Percentiles rank a stretch among this genome's conserved stretches.
phyloP scores from a whole-genome alignment of 2,113 vertebrate species.

The Dolichotis patagonum region DNA sequence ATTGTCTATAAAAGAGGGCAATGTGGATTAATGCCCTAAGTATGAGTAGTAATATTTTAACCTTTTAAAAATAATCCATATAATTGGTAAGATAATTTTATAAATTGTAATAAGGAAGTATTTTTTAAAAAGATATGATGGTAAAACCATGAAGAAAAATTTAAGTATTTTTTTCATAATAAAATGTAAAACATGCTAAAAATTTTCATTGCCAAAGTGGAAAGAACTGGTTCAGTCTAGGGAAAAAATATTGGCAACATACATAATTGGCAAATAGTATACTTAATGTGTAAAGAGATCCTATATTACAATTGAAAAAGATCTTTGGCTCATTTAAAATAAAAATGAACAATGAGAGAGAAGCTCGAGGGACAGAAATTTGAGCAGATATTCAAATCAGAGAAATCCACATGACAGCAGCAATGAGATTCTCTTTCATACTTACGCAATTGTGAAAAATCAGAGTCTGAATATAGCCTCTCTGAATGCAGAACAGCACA shows the following conservation, averaged over 20 bases:
- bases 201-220: not conserved
- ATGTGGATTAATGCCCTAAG: not conserved
- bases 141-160: not conserved
- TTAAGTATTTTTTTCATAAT: not conserved
- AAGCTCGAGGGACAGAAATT: not conserved
- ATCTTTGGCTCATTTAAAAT: not conserved
- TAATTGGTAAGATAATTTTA: not conserved
- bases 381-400: not conserved
- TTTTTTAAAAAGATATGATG: constrained; percentile 26
- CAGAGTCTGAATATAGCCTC: not conserved
- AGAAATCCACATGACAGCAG: not conserved
- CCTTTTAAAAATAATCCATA: not conserved
- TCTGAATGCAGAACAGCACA: not conserved
- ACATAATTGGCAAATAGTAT: not conserved
- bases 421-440: not conserved
- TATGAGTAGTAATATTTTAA: not conserved
- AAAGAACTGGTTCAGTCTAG: not conserved
- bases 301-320: not conserved
- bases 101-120: not conserved
- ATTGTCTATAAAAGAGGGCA: not conserved
- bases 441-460: not conserved
- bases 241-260: not conserved
- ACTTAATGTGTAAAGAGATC: not conserved
- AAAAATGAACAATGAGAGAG: not conserved
- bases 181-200: constrained; percentile 2